Conservation (phyloP, 2,888 invertebrate genomes). For the Dendrolimus pini region DNA sequence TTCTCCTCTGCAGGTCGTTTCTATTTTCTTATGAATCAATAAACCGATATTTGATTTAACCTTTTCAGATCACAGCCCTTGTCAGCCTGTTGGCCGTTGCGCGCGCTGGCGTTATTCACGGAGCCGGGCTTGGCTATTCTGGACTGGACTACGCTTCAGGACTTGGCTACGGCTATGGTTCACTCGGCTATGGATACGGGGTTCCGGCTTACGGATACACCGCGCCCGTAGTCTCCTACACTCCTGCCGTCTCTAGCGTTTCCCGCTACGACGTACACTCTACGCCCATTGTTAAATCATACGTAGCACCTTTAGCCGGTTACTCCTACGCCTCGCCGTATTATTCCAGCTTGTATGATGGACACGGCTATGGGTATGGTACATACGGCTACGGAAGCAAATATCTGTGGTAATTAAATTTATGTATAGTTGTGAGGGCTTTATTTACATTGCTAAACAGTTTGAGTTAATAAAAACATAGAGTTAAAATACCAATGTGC, state of each 20-base stretch:
- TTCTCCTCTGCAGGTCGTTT: too few relatives aligned
- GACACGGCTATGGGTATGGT: constrained; percentile 19
- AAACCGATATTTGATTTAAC: too few relatives aligned
- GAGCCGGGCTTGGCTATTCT: constrained; percentile 21
- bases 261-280: constrained; percentile 43
- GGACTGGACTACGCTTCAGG: constrained; percentile 10
- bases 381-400: constrained; percentile 25
- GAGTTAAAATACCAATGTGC: too few relatives aligned
- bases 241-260: constrained; percentile 37
- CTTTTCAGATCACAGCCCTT: constrained; percentile 36
- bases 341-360: constrained; percentile 15
- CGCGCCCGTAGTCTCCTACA: constrained; percentile 27
- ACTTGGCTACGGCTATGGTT: constrained; percentile 16
- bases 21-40: too few relatives aligned
- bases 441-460: not conserved
- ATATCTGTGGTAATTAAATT: constrained; percentile 32
- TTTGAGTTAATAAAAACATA: too few relatives aligned
- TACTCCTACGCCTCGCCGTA: constrained; percentile 14
- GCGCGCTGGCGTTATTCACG: constrained; percentile 35
- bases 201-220: constrained; percentile 24
- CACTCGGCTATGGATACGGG: constrained; percentile 21
- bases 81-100: constrained; percentile 40
- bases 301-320: constrained; percentile 22
- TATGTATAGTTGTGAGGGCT: not conserved
- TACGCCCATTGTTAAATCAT: constrained; percentile 30